Evolutionary conservation across 2,888 invertebrate species (phyloP).

Genomic region (Tenthredo notha): DNA sequence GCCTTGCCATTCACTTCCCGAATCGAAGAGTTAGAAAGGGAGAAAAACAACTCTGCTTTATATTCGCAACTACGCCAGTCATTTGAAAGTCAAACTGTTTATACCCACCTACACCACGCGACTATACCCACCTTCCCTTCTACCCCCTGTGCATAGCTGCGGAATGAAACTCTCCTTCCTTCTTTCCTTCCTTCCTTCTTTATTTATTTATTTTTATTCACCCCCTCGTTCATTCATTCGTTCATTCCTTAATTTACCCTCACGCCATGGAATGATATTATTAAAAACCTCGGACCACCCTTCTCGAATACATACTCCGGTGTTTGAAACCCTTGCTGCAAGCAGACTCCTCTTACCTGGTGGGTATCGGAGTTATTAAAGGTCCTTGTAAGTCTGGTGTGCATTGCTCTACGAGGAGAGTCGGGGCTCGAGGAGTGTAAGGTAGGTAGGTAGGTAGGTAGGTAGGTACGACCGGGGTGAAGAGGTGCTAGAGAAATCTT

Average conservation of each 20-base stretch:
- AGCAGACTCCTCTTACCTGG: neutral
- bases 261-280: neutral
- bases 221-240: neutral
- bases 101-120: constrained; percentile 53
- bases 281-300: neutral
- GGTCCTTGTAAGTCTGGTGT: constrained; percentile 37
- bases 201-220: neutral
- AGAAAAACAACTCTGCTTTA: constrained; percentile 63
- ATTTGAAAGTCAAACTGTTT: constrained; percentile 70
- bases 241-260: neutral
- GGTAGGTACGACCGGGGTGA: constrained; percentile 49
- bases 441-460: neutral
- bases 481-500: constrained; percentile 67
- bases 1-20: constrained; percentile 60
- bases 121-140: neutral
- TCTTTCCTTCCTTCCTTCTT: neutral
- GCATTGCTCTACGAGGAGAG: constrained; percentile 12
- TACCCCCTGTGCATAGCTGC: neutral
- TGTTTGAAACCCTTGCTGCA: neutral
- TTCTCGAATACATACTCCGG: neutral
- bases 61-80: constrained; percentile 63
- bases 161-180: neutral
- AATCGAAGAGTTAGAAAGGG: constrained; percentile 24
- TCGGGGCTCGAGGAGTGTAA: neutral
- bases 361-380: constrained; percentile 31